Evolutionary conservation across 2,888 invertebrate genomes (phyloP), one percentile per base, ranked within the genome.

Genomic region (Torymus auratus): DNA sequence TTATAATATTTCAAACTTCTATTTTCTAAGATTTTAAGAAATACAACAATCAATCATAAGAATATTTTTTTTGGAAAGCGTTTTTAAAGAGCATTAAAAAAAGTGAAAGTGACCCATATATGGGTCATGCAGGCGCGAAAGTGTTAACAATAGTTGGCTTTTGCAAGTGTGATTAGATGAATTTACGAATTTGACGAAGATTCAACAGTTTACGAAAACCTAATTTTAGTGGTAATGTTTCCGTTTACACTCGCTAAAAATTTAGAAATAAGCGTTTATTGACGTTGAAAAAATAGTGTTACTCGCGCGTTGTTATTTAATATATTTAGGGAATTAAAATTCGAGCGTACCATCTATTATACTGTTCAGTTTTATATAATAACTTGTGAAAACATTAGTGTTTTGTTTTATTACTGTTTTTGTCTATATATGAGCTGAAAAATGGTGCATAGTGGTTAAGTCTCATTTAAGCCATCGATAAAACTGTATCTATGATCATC

Each of bases 361-460:
- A 7, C 41, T 41, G 7, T 41, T 41, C 41, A 41, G 41, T 41
- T 41, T 41, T 7, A 41, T 41, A 5, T 41, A 28, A 7, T 5
- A 7, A 41, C 41, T 41, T 41, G 41, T 41, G 41, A 5, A 41
- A 41, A 41, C 41, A 28, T 28, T 28, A 28, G 7, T 41, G 41
- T 41, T 41, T 41, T 4, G 41, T 1, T 7, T 41, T 41, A 41
- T 41, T 41, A 41, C 28, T 65, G 12, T 17, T 11, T 17, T 52
- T 65, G 10, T 15, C 13, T 65, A 13, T 52, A 12, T 17, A 41
- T 12, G 15, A 52, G 65, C 65, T 65, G 65, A 65, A 52, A 65
- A 52, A 65, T 50, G 65, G 65, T 65, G 65, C 65, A 17, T 65
- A 50, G 17, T 14, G 41, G 11, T 11, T 65, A 65, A 52, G 52